Conservation (phyloP, 2,888 invertebrate genomes). For the Chloroclystis v-ata region DNA sequence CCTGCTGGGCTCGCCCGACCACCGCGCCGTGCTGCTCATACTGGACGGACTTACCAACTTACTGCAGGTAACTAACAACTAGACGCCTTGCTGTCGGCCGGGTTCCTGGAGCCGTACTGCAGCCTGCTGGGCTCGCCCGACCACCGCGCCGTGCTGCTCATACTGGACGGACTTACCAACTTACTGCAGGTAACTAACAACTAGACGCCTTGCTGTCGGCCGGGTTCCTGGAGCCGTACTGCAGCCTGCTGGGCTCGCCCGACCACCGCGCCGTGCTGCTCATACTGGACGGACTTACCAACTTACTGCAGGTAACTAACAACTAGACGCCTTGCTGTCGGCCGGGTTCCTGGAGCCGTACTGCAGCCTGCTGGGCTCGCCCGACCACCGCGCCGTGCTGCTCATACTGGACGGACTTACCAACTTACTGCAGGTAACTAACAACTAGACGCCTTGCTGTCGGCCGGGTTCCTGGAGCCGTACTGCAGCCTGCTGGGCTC, state of each 20-base stretch:
- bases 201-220: conserved; percentile 82
- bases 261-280: conserved; percentile 89
- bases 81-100: conserved; percentile 81
- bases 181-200: conserved; percentile 83
- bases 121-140: conserved; percentile 86
- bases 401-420: conserved; percentile 88
- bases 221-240: conserved; percentile 86
- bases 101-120: conserved; percentile 87
- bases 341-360: conserved; percentile 85
- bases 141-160: conserved; percentile 86
- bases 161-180: conserved; percentile 87
- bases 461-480: conserved; percentile 83
- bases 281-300: conserved; percentile 86
- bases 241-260: conserved; percentile 84
- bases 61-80: conserved; percentile 82
- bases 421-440: conserved; percentile 82
- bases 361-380: conserved; percentile 85
- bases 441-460: conserved; percentile 84
- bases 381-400: conserved; percentile 87
- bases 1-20: conserved; percentile 86
- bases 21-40: conserved; percentile 87
- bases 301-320: conserved; percentile 82
- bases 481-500: conserved; percentile 87
- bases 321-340: conserved; percentile 83
- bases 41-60: conserved; percentile 88